Evolutionary conservation across 2,888 invertebrate species (phyloP), one percentile per base, ranked within the genome.

Genomic region (Chloromyia formosa): DNA sequence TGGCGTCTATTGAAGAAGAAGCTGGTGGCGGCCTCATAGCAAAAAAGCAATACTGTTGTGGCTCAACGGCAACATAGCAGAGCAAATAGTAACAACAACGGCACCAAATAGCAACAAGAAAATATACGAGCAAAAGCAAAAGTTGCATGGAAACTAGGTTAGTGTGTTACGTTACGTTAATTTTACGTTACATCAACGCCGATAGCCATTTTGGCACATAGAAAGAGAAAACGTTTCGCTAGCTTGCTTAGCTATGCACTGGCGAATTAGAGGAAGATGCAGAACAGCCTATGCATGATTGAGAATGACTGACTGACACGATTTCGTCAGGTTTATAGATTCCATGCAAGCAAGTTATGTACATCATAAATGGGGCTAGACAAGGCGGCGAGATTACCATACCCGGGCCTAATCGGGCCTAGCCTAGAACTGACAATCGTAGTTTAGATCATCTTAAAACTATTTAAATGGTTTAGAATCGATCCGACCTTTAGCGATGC

Each of bases 81-180:
- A 62, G 27, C n/a, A n/a, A n/a, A n/a, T n/a, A n/a, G 16, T 40
- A 40, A 40, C 62, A 40, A 62, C 62, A 62, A 2, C 60, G 16
- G 58, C 20, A 12, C 14, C 16, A 60, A 56, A 20, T 27, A 12
- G 27, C 27, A 35, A 4, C 7, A 2, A 35, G 27, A 35, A 7
- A 35, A 35, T 35, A 4, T 7, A 7, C 16, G 16, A 23, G 62
- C 62, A 62, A 62, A 62, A 62, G 62, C 62, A 62, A 62, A 62
- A 62, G 62, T 62, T 40, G 27, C 62, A 53, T 69, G 68, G 49
- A 69, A 69, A 54, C 54, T 69, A 53, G 68, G 54, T 69, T 54
- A 69, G 68, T 69, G 54, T 69, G 68, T 69, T 69, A 54, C 68
- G 68, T 68, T 69, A 69, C 68, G 68, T 69, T 69, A 69, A 69